These are phyloP conservation scores for Gallinago solitaria DNA, from an alignment of 2,797 vertebrate genomes.

Conservation along the genomic window DNA sequence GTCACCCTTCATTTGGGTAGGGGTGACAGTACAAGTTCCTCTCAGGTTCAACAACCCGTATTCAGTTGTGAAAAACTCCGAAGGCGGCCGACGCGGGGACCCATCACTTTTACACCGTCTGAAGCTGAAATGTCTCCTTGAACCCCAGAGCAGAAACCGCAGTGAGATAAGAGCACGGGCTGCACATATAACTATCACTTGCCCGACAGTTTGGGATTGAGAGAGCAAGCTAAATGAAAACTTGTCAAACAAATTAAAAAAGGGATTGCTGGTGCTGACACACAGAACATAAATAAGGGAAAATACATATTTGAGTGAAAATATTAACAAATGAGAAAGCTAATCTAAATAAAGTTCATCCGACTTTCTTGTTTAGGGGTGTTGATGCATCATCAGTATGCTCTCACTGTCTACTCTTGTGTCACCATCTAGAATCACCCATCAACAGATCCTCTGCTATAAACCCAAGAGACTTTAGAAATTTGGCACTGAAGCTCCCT, in stretches of 20 bases:
- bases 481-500: background rate
- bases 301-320: background rate
- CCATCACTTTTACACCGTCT: background rate
- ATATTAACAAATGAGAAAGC: background rate
- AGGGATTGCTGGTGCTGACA: constrained; percentile 4
- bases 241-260: background rate
- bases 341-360: background rate
- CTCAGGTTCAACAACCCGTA: fast-evolving
- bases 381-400: background rate
- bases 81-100: background rate
- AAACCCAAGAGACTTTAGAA: background rate
- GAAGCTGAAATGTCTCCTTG: background rate
- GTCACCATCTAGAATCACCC: background rate
- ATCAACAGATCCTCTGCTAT: fast-evolving
- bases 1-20: background rate
- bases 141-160: background rate
- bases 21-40: background rate
- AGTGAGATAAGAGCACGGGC: background rate
- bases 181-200: background rate
- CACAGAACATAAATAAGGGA: background rate
- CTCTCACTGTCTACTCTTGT: background rate
- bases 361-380: background rate
- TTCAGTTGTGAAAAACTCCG: background rate
- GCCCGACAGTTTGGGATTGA: background rate
- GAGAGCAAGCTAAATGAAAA: fast-evolving